Evolutionary conservation across 2,797 vertebrate species (phyloP).

Genomic region (Lacerta agilis): DNA sequence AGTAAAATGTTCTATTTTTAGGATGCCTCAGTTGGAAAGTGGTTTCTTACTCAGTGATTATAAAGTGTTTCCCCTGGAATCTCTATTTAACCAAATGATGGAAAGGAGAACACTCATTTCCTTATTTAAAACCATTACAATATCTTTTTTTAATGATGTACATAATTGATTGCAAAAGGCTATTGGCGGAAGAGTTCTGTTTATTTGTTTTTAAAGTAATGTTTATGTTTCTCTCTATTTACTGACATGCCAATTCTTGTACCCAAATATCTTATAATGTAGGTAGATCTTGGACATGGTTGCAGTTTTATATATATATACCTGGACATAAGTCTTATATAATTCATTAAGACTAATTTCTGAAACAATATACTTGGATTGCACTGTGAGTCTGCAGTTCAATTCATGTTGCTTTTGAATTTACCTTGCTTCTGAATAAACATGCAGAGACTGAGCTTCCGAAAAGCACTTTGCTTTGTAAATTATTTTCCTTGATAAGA

Average conservation of each 20-base stretch:
- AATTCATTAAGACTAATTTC: neutral
- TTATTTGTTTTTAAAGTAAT: neutral
- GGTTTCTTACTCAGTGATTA: neutral
- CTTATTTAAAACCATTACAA: neutral
- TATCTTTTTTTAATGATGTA: neutral
- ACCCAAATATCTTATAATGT: neutral
- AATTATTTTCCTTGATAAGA: neutral
- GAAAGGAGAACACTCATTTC: constrained; percentile 1
- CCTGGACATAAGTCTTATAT: too few species aligned
- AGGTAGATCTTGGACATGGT: neutral
- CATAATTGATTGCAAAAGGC: neutral
- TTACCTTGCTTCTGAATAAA: neutral
- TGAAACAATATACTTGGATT: neutral
- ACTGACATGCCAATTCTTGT: constrained; percentile 8
- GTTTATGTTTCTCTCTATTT: constrained; percentile 9
- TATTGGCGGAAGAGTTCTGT: neutral
- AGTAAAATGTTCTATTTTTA: neutral
- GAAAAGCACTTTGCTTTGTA: neutral
- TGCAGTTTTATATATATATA: neutral
- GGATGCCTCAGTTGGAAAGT: neutral
- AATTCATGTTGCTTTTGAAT: neutral
- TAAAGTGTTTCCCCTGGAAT: neutral
- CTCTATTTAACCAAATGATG: neutral
- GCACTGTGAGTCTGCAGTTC: neutral
- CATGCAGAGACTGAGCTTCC: neutral